Evolutionary conservation across 2,888 invertebrate species (phyloP).

Genomic region (Danaus chrysippus): DNA sequence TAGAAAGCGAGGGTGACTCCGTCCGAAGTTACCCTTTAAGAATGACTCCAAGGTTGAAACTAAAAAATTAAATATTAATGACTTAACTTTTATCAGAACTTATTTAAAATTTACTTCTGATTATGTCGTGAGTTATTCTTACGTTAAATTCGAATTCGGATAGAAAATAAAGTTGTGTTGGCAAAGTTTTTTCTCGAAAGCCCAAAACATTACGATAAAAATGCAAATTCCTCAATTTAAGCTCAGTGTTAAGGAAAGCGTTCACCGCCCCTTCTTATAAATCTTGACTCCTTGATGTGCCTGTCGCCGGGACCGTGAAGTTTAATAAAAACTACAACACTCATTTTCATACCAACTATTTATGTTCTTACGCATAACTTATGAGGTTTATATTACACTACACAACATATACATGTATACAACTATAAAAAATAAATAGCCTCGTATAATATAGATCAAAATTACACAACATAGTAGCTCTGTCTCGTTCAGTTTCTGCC

Average conservation of each 20-base stretch:
- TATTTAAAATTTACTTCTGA: too few species aligned
- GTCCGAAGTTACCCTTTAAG: not conserved
- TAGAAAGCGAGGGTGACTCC: slow-evolving; percentile 11
- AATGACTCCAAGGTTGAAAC: not conserved
- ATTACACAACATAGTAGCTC: slow-evolving; percentile 16
- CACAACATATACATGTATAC: too few species aligned
- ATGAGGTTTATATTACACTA: too few species aligned
- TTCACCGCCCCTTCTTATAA: slow-evolving; percentile 58
- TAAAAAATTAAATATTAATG: not conserved
- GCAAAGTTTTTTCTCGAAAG: slow-evolving; percentile 16
- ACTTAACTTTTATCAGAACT: too few species aligned
- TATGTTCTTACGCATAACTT: slow-evolving; percentile 7
- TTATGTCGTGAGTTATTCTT: too few species aligned
- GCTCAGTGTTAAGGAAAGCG: slow-evolving; percentile 49
- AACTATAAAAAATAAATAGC: not conserved
- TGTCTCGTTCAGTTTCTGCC: slow-evolving; percentile 28
- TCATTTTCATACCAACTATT: not conserved
- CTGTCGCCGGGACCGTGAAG: slow-evolving; percentile 34
- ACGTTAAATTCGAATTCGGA: too few species aligned
- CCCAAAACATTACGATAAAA: slow-evolving; percentile 31
- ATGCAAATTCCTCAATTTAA: slow-evolving; percentile 42
- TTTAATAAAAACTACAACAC: slow-evolving; percentile 35
- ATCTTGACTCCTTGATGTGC: slow-evolving; percentile 51
- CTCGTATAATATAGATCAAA: not conserved
- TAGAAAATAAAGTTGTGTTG: too few species aligned